Evolutionary conservation across 1,140 invertebrate species (phyloP).

Genomic region (Aphis craccivora): DNA sequence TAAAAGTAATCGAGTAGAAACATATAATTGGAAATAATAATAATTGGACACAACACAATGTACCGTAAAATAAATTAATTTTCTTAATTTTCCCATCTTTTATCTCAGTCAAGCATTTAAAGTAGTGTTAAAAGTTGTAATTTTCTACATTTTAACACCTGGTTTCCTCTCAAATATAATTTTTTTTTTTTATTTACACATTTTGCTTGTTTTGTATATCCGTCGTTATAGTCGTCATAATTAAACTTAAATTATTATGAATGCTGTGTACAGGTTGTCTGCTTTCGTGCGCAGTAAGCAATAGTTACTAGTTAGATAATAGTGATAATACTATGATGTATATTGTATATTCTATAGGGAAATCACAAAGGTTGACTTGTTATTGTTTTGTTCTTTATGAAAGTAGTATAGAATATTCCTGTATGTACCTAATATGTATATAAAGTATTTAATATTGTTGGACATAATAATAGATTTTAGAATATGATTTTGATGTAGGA

Average conservation of each 20-base stretch:
- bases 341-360: not conserved
- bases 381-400: not conserved
- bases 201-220: not conserved
- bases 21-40: not conserved
- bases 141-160: not conserved
- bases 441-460: not conserved
- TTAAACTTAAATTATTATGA: not conserved
- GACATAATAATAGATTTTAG: not conserved
- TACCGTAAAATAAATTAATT: not conserved
- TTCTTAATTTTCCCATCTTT: not conserved
- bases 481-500: not conserved
- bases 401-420: not conserved
- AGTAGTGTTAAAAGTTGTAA: not conserved
- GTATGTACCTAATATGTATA: not conserved
- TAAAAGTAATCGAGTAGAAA: not conserved
- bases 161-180: not conserved
- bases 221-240: not conserved
- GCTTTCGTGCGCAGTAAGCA: not conserved
- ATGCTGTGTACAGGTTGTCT: not conserved
- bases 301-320: slow-evolving; percentile 8
- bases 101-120: not conserved
- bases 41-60: not conserved
- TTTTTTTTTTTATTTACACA: not conserved
- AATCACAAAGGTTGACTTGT: not conserved
- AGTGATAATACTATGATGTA: not conserved